Evolutionary conservation across 1,140 invertebrate species (phyloP), one percentile per base, ranked within the genome.

Genomic region (Drosophila lini): DNA sequence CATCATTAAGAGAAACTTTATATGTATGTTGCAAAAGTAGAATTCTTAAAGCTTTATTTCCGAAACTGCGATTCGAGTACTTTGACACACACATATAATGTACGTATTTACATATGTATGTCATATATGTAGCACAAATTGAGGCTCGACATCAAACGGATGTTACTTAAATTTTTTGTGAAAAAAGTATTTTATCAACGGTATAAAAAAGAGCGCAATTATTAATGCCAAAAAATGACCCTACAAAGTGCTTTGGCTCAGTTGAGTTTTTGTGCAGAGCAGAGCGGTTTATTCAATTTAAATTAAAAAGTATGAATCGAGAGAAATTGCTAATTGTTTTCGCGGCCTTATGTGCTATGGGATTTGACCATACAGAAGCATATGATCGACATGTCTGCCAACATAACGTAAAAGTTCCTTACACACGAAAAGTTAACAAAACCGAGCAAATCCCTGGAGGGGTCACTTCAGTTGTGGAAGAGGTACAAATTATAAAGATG

Each of bases 181-280:
- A 50, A 50, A 16, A 36, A 48, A 9, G 3, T 2, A 3, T 38
- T n/a, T 55, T 55, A 55, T 55, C 52, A 38, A 22, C 10, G 11
- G 32, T 13, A 38, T 36, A 38, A 38, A 25, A 15, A 38, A 38
- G 34, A 55, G 52, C 34, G 13, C 8, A 19, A 55, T n/a, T 25
- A n/a, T 25, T 3, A 25, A 8, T 25, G 34, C 52, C 34, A 52
- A 55, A 22, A 55, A 55, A n/a, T 22, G 1, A 10, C 34, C 19
- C 16, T 34, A 15, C 11, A 15, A 22, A 36, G 50, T 34, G 36
- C 36, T 36, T 36, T 15, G 22, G 50, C 50, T 55, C 52, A 55
- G 34, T 55, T 55, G 19, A 22, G n/a, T 55, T 55, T 55, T n/a
- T 15, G 52, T 38, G 19, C 13, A 25, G 52, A 55, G 52, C 52